Evolutionary conservation across 1,140 invertebrate genomes (phyloP).

Genomic region (Aphaenogaster ashmeadi): DNA sequence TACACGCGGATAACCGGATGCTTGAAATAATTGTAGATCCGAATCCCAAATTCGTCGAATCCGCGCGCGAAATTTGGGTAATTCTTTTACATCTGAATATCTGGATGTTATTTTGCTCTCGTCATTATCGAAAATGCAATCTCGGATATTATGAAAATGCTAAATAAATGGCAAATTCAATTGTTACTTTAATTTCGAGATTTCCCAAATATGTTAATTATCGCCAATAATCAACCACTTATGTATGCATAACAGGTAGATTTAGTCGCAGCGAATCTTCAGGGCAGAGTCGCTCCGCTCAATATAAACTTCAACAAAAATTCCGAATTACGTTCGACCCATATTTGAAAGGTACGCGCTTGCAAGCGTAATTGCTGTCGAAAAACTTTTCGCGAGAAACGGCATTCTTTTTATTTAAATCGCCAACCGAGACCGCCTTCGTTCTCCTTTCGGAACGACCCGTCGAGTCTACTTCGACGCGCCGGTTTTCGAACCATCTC

Average conservation of each 20-base stretch:
- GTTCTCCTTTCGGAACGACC: conserved; percentile 29
- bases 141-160: background rate
- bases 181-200: conserved; percentile 4
- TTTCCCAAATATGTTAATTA: conserved; percentile 12
- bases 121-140: conserved; percentile 11
- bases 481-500: conserved; percentile 65
- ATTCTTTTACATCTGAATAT: background rate
- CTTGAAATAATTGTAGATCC: conserved; percentile 24
- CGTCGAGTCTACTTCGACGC: conserved; percentile 39
- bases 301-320: background rate
- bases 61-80: background rate
- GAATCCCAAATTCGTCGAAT: background rate
- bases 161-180: background rate
- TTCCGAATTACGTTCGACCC: conserved; percentile 8
- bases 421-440: conserved; percentile 7
- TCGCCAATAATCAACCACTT: background rate
- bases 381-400: conserved; percentile 47
- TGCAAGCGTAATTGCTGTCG: conserved; percentile 43
- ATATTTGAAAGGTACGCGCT: conserved; percentile 24
- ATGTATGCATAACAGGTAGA: background rate
- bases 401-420: conserved; percentile 59
- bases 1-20: background rate
- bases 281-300: background rate
- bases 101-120: background rate
- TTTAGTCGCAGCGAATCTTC: background rate